Base-by-base conservation (phyloP, 2,797 vertebrate species). In the Enteromius unitaeniatus region DNA sequence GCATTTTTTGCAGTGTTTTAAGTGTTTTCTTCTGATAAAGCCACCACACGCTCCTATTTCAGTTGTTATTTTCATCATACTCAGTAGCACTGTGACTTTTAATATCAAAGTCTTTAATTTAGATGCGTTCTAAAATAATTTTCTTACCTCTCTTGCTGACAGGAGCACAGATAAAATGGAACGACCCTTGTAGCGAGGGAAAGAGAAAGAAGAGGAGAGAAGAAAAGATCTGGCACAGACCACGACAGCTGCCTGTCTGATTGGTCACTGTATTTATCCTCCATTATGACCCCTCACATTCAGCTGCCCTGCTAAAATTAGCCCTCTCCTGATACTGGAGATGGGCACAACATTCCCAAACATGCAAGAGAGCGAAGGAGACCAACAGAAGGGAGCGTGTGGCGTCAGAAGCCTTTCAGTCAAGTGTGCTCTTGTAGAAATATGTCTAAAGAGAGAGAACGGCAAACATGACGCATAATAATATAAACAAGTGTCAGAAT, bases 261-360 rank as follows among this genome's bases (percentile, higher is more conserved):
- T 60, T 37, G 86, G 83, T 86, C 75, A 91, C 91, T 91, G 91
- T 94, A 94, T 95, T 95, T 95, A 95, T 95, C 92, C 91, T 89
- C 89, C 90, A 92, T 93, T 92, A 86, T 95, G 95, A 95, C 95
- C 94, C 94, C 92, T 96, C 93, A 94, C 95, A 95, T 96, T 95
- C 92, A 93, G 93, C 90, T 88, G 91, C 49, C 73, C 42, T 3
- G 89, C 92, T 95, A 95, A 93, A 93, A 93, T 93, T 93, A 95
- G 93, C 91, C 86, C 40, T 88, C 85, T 88, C 88, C 88, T 85
- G 94, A 91, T 92, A 95, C 93, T 88, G 91, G 94, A 95, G 93
- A 94, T 62, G 90, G 88, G 88, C 80, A 85, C 93, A 92, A 93
- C 93, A 94, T 95, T 94, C 91, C 73, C 69, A 6, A 34, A 26